phyloP scores from a whole-genome alignment of 2,113 vertebrate species.

The Thamnophis sirtalis region DNA sequence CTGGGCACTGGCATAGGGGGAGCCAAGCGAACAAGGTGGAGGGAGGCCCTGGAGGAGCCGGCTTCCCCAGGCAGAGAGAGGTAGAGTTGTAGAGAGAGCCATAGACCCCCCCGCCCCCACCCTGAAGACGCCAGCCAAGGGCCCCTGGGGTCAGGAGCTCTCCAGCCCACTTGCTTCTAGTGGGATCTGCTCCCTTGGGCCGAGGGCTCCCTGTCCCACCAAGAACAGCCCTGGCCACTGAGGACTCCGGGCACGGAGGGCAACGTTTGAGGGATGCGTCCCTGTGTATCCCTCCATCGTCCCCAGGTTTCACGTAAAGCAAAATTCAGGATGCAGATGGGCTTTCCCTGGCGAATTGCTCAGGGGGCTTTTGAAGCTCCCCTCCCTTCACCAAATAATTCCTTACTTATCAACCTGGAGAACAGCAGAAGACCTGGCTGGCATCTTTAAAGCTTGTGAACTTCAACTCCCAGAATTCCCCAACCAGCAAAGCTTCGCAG shows the following conservation, averaged over 20 bases:
- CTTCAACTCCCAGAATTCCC: background rate
- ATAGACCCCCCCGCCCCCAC: too few species aligned
- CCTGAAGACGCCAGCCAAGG: background rate
- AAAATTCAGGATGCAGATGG: background rate
- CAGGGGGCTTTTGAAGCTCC: background rate
- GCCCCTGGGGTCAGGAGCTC: background rate
- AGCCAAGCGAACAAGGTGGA: background rate
- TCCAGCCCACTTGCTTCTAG: background rate
- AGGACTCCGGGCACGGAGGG: background rate
- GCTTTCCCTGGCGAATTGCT: background rate
- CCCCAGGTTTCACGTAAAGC: background rate
- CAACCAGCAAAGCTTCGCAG: background rate
- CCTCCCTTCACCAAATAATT: background rate
- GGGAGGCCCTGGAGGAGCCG: background rate
- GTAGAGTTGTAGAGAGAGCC: background rate
- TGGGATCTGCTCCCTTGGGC: background rate
- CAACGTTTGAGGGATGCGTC: background rate
- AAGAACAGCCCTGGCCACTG: background rate
- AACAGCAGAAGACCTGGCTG: background rate
- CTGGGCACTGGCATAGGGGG: background rate
- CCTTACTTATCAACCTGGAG: background rate
- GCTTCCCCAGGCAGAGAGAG: background rate
- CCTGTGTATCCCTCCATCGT: background rate
- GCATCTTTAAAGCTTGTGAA: background rate
- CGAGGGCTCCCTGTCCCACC: background rate